Conservation (phyloP, 2,797 vertebrate species). For the Poeciliopsis turneri region DNA sequence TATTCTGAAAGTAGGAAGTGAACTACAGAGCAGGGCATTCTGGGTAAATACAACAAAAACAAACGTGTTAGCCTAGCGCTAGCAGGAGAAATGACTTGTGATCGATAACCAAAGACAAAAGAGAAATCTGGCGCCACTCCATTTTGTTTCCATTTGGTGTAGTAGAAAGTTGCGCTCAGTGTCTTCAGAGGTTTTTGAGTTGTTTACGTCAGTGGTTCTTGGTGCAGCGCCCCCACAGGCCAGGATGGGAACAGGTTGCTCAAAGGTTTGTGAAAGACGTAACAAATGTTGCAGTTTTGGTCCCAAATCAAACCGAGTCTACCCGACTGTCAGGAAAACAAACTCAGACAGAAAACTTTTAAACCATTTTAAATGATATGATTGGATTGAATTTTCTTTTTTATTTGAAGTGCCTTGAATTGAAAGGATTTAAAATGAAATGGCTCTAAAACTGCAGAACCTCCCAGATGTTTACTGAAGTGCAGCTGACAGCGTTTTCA, state of each 20-base stretch:
- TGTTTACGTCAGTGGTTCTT: neutral
- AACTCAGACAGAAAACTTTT: neutral
- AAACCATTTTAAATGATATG: neutral
- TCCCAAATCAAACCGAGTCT: neutral
- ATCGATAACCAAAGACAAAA: neutral
- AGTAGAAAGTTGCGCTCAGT: neutral
- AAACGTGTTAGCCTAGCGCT: neutral
- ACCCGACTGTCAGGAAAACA: neutral
- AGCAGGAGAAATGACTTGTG: too few species aligned
- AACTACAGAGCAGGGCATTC: neutral
- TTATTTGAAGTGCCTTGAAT: neutral
- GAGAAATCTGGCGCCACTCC: neutral
- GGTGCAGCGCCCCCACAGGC: neutral
- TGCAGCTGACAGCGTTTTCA: constrained; percentile 23
- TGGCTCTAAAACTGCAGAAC: neutral
- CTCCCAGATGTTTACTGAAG: neutral
- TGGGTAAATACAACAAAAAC: neutral
- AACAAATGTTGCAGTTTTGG: neutral
- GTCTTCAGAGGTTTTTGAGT: neutral
- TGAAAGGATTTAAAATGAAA: neutral
- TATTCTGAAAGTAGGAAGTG: too few species aligned
- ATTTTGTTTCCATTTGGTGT: neutral
- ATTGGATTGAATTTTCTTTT: neutral
- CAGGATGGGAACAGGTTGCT: neutral
- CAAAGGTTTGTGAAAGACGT: neutral